Conservation (phyloP, 2,888 invertebrate species). For the Embidobia sp. region DNA sequence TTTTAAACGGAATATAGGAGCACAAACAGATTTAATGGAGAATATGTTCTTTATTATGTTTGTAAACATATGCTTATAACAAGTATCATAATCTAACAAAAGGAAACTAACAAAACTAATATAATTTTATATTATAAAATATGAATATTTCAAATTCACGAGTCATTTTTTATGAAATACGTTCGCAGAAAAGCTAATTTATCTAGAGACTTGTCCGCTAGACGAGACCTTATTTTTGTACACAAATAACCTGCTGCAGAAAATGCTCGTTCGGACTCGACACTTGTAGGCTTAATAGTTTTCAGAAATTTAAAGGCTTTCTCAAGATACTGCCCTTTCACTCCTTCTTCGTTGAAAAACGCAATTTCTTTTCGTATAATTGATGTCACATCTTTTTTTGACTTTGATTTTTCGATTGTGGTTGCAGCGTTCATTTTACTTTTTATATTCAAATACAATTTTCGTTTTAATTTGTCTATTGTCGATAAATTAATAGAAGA, state of each 20-base stretch:
- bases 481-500: neutral
- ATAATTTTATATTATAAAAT: constrained; percentile 10
- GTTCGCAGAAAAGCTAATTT: constrained; percentile 13
- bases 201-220: constrained; percentile 7
- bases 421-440: neutral
- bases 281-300: constrained; percentile 22
- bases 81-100: too few species aligned
- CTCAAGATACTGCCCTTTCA: constrained; percentile 16
- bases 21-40: neutral
- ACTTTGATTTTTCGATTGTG: neutral
- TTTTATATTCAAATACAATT: constrained; percentile 1
- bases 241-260: constrained; percentile 22
- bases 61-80: neutral
- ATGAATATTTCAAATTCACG: neutral
- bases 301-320: constrained; percentile 13
- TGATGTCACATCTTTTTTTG: constrained; percentile 14
- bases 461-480: constrained; percentile 2
- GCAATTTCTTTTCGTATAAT: constrained; percentile 13
- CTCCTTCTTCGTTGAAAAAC: constrained; percentile 13
- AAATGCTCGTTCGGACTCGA: constrained; percentile 27
- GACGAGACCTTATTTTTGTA: constrained; percentile 27
- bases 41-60: neutral
- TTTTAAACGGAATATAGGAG: constrained; percentile 1
- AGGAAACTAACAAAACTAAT: too few species aligned
- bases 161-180: neutral